These are phyloP conservation scores for Gadus chalcogrammus DNA, from an alignment of 2,113 vertebrate species.

Conservation along the genomic window DNA sequence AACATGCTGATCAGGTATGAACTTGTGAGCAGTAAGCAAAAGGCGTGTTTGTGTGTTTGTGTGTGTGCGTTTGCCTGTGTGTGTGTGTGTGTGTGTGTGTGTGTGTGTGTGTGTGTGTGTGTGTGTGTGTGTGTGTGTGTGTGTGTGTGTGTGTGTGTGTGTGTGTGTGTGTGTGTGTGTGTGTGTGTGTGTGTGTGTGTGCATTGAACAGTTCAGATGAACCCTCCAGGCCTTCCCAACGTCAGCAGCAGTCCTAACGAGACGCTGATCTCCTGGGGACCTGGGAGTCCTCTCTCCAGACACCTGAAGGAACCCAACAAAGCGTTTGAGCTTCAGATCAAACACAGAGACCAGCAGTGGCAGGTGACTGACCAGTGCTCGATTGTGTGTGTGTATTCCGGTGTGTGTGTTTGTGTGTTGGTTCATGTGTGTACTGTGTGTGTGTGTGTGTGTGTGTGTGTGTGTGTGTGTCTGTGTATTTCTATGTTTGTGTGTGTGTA, in stretches of 20 bases:
- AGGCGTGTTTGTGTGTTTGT: no score
- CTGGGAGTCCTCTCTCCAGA: rapidly evolving
- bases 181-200: not conserved
- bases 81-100: not conserved
- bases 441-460: no score
- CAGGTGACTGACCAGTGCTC: slow-evolving; percentile 35
- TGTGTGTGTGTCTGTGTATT: no score
- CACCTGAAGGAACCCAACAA: rapidly evolving
- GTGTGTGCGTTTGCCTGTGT: no score
- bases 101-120: no score
- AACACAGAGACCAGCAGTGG: slow-evolving; percentile 30
- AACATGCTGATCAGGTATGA: no score
- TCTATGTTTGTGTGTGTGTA: no score
- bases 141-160: not conserved
- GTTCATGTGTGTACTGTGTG: not conserved
- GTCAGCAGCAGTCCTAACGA: slow-evolving; percentile 27
- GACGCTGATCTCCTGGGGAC: slow-evolving; percentile 49
- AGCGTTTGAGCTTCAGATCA: slow-evolving; percentile 57
- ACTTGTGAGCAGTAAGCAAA: no score
- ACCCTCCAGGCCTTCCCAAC: slow-evolving; percentile 45
- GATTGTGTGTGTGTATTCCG: no score
- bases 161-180: not conserved
- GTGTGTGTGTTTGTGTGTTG: no score
- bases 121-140: not conserved
- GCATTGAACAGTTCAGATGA: slow-evolving; percentile 62